These are phyloP conservation scores for Cygnus buccinator DNA, from an alignment of 2,113 vertebrate species.

Conservation along the genomic window DNA sequence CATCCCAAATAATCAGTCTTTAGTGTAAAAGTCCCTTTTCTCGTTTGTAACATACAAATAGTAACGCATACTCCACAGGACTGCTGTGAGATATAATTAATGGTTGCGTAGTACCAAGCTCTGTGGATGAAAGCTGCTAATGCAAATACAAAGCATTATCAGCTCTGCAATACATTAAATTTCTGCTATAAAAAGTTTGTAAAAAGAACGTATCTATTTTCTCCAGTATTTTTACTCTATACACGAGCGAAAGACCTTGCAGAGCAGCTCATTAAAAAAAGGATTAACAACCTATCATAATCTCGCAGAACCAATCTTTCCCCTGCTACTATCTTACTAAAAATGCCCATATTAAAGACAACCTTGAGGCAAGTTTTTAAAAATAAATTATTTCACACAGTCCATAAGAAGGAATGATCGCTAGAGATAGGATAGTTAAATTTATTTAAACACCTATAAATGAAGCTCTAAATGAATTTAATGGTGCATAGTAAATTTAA, in stretches of 20 bases:
- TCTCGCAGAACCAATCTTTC: slow-evolving; percentile 28
- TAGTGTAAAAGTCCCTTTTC: neutral
- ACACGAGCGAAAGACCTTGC: slow-evolving; percentile 13
- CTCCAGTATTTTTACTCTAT: neutral
- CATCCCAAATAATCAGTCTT: neutral
- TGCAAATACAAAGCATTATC: neutral
- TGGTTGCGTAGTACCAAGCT: neutral
- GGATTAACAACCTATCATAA: slow-evolving; percentile 41
- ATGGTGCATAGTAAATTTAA: slow-evolving; percentile 53
- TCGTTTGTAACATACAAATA: neutral
- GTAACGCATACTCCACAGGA: neutral
- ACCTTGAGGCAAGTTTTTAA: slow-evolving; percentile 40
- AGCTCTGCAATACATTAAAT: neutral
- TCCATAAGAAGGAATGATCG: neutral
- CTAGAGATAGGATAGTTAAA: slow-evolving; percentile 23
- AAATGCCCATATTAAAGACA: slow-evolving; percentile 59
- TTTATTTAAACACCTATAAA: slow-evolving; percentile 70
- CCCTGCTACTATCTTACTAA: slow-evolving; percentile 26
- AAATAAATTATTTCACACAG: slow-evolving; percentile 27
- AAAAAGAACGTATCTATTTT: neutral
- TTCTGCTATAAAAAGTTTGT: neutral
- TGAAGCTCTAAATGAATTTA: slow-evolving; percentile 54
- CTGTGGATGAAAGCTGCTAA: neutral
- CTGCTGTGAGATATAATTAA: neutral
- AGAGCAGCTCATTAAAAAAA: slow-evolving; percentile 34